These are phyloP conservation scores for Bombus affinis DNA, from an alignment of 1,140 invertebrate genomes.

Conservation along the genomic window DNA sequence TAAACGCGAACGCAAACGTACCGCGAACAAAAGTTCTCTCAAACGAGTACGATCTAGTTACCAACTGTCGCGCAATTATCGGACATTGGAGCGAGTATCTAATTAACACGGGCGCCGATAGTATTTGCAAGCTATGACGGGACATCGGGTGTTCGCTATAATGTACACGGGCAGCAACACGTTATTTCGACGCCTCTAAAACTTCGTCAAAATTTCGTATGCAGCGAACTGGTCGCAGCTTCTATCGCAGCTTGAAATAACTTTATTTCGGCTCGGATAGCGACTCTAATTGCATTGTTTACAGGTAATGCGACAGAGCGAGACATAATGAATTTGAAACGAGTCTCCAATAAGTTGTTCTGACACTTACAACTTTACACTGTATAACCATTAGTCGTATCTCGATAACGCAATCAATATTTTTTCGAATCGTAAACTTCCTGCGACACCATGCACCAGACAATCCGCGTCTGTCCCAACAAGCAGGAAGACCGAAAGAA, in stretches of 20 bases:
- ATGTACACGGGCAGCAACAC: not conserved
- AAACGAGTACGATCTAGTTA: slow-evolving; percentile 64
- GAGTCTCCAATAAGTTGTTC: too few relatives aligned
- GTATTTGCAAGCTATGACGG: slow-evolving; percentile 14
- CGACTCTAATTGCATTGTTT: slow-evolving; percentile 73
- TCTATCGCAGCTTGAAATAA: slow-evolving; percentile 72
- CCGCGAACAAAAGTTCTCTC: not conserved
- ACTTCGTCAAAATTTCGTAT: not conserved
- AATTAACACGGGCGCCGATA: slow-evolving; percentile 70
- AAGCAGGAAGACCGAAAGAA: not conserved
- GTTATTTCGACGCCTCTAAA: slow-evolving; percentile 44
- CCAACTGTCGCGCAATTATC: slow-evolving; percentile 67
- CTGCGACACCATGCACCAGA: not conserved
- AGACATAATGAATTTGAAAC: too few relatives aligned
- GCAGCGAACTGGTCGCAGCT: not conserved
- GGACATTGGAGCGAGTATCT: slow-evolving; percentile 60
- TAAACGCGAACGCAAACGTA: not conserved
- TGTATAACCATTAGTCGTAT: too few relatives aligned
- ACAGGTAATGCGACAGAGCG: slow-evolving; percentile 68
- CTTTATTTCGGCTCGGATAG: slow-evolving; percentile 73
- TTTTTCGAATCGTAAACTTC: not conserved
- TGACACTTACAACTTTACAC: too few relatives aligned
- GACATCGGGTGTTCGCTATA: too few relatives aligned
- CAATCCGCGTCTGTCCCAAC: not conserved
- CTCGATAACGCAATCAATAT: not conserved